Conservation (phyloP, 1,140 invertebrate genomes). For the Prorops nasuta region DNA sequence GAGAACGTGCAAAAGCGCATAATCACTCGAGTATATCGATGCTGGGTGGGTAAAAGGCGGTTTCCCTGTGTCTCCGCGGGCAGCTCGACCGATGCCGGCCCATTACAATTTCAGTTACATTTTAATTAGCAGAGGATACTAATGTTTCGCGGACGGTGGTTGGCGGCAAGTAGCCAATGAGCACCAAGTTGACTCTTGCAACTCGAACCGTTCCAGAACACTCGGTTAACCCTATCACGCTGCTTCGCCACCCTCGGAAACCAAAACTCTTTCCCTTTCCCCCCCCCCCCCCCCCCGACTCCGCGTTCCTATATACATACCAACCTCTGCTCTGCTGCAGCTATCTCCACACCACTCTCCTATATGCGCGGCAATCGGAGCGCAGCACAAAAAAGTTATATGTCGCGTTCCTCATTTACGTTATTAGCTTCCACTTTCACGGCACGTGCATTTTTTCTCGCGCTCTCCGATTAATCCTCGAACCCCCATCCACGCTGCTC, state of each 20-base stretch:
- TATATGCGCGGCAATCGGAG: background rate
- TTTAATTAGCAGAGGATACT: constrained; percentile 35
- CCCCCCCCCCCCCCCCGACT: too few relatives aligned
- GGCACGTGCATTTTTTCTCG: constrained; percentile 10
- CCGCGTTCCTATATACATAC: too few relatives aligned
- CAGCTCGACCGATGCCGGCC: constrained; percentile 8
- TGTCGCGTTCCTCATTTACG: constrained; percentile 16
- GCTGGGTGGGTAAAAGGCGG: too few relatives aligned
- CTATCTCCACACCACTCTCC: too few relatives aligned
- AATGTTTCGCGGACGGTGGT: constrained; percentile 29
- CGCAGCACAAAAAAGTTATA: background rate
- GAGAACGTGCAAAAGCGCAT: too few relatives aligned
- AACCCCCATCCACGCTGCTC: too few relatives aligned
- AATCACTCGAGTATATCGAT: too few relatives aligned
- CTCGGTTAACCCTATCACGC: too few relatives aligned
- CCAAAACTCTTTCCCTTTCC: too few relatives aligned
- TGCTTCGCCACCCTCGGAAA: too few relatives aligned
- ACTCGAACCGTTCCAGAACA: constrained; percentile 20
- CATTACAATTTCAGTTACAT: constrained; percentile 32
- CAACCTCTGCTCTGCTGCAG: too few relatives aligned
- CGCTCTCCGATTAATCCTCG: too few relatives aligned
- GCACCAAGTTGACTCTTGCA: constrained; percentile 23
- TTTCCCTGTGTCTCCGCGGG: background rate
- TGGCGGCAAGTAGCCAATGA: constrained; percentile 27
- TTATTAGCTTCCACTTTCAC: constrained; percentile 17